Base-by-base conservation (phyloP, 1,140 invertebrate genomes). In the Drosophila hydei region DNA sequence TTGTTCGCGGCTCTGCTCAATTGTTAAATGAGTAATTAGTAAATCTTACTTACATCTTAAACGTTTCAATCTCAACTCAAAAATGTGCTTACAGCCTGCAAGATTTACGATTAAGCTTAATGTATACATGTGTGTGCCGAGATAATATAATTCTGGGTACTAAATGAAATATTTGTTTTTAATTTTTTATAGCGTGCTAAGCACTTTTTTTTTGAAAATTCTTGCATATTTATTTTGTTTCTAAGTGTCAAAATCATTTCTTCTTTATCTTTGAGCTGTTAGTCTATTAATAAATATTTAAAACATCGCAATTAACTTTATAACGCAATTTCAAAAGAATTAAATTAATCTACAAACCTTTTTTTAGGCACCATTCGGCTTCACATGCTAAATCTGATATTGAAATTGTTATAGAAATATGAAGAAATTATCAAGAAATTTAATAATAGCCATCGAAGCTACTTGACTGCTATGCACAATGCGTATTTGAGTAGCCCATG, bases 1-100 rank as follows among this genome's bases (percentile, higher is more conserved):
- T 40, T 16, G 16, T 7, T 42, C 7, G 38, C 14, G 2, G 16
- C 14, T 42, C n/a, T 23, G 1, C 7, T 4, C n/a, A 21, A 47
- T 47, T 21, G 5, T 47, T 47, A n/a, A 47, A 23, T 47, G 19
- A 14, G 11, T n/a, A 47, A 47, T 47, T 23, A 47, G 43, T 47
- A 47, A 47, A n/a, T 23, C 9, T 33, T 33, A 3, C 30, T 33
- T 8, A 33, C 9, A 33, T 33, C 30, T 47, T 47, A 47, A 47
- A 47, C 43, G 43, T 23, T 47, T 23, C 8, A 25, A 23, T 47
- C 45, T 47, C 7, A 12, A 47, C 12, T 47, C 5, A 45, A 27
- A 45, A 12, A 11, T n/a, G 43, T 45, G 43, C 5, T 21, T 21
- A 45, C 43, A 45, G 1, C 14, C 12, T 16, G 25, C 7, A 11